Conservation (phyloP, 2,113 vertebrate species). For the Leptocoma aspasia region DNA sequence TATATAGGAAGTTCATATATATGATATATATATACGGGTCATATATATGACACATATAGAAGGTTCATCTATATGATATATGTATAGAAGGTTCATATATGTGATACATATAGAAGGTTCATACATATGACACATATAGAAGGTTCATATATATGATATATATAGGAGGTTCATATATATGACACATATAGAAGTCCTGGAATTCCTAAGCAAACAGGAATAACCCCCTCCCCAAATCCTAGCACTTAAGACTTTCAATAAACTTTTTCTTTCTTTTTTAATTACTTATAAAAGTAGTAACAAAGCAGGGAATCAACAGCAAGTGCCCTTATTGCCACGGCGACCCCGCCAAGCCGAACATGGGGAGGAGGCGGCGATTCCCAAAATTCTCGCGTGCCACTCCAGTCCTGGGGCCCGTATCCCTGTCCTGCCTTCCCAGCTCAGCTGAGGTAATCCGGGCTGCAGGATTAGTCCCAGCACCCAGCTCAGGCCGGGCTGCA, state of each 20-base stretch:
- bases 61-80: too few species aligned
- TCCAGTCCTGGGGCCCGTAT: neutral
- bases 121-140: too few species aligned
- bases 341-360: slow-evolving; percentile 25
- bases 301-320: too few species aligned
- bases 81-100: too few species aligned
- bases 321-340: neutral
- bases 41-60: too few species aligned
- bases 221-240: neutral
- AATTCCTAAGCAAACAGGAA: neutral
- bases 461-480: neutral
- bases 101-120: too few species aligned
- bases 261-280: too few species aligned
- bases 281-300: too few species aligned
- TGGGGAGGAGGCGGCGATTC: neutral
- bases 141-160: too few species aligned
- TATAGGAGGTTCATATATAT: accelerated
- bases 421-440: neutral
- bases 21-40: too few species aligned
- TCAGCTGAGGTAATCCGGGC: neutral
- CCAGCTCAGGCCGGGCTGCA: neutral
- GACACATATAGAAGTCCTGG: accelerated
- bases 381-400: slow-evolving; percentile 32
- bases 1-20: too few species aligned
- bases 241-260: too few species aligned